Percentiles rank a stretch among this genome's conserved stretches.
Conservation (phyloP, 1,140 invertebrate genomes). For the Heterodera schachtii region DNA sequence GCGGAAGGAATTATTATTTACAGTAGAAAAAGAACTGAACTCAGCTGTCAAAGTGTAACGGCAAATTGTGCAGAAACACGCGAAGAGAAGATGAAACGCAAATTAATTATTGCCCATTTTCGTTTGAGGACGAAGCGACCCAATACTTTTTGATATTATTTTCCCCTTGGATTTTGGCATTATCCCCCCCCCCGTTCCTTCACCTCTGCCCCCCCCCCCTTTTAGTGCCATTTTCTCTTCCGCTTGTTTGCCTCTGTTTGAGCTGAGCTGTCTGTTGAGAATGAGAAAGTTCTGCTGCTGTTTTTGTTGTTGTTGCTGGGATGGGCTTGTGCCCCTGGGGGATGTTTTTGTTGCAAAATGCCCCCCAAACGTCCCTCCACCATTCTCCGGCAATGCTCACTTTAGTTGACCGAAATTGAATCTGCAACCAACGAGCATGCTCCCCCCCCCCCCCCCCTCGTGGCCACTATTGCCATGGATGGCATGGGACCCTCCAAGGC, state of each 20-base stretch:
- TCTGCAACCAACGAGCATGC: not conserved
- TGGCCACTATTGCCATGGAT: no score
- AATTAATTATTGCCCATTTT: no score
- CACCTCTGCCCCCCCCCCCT: not conserved
- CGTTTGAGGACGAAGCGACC: no score
- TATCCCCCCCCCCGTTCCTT: not conserved
- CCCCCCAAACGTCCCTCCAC: no score
- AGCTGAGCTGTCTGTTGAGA: not conserved
- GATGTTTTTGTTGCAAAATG: slow-evolving; percentile 2
- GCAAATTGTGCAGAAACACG: not conserved
- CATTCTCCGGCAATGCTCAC: not conserved
- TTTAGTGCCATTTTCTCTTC: not conserved
- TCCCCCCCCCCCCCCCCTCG: not conserved
- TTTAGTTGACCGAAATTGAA: not conserved
- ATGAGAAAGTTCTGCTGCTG: not conserved
- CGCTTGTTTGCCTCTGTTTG: not conserved
- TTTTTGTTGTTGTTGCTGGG: not conserved
- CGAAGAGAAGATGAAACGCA: not conserved
- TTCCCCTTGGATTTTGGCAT: not conserved
- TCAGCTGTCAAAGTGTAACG: no score
- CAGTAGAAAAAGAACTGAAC: no score
- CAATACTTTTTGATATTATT: no score
- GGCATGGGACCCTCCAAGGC: not conserved
- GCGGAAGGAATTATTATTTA: not conserved
- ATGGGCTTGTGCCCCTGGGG: not conserved